Percentiles rank a stretch among this genome's conserved stretches.
Evolutionary conservation across 2,797 vertebrate genomes (phyloP).

Genomic region (Phoeniculus purpureus): DNA sequence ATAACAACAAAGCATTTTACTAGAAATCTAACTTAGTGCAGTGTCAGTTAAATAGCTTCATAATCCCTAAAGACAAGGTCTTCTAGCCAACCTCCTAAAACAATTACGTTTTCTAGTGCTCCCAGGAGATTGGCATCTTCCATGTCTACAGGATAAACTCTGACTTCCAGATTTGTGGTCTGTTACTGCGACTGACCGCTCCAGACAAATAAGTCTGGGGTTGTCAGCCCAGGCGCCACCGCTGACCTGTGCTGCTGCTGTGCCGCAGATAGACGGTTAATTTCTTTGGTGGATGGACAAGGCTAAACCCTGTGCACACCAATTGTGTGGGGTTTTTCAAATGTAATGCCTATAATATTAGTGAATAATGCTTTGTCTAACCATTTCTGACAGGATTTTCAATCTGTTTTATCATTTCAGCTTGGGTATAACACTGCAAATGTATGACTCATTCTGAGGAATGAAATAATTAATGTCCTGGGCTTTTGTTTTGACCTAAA

Average conservation of each 20-base stretch:
- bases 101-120: neutral
- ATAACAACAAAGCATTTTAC: neutral
- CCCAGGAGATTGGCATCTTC: neutral
- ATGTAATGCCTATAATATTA: neutral
- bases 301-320: neutral
- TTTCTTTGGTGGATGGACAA: constrained; percentile 22
- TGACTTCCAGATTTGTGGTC: neutral
- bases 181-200: neutral
- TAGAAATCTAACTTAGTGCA: neutral
- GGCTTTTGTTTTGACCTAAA: neutral
- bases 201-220: constrained; percentile 38
- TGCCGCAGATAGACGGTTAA: neutral
- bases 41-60: neutral
- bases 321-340: neutral
- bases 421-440: constrained; percentile 17
- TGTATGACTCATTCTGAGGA: constrained; percentile 20
- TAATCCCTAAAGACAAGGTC: neutral
- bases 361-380: constrained; percentile 42
- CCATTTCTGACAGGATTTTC: constrained; percentile 42
- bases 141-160: neutral
- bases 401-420: constrained; percentile 18
- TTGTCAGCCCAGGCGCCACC: neutral
- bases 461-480: constrained; percentile 32
- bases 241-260: neutral
- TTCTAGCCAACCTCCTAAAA: neutral